phyloP scores from a whole-genome alignment of 2,113 vertebrate species.

The Callorhinus ursinus region DNA sequence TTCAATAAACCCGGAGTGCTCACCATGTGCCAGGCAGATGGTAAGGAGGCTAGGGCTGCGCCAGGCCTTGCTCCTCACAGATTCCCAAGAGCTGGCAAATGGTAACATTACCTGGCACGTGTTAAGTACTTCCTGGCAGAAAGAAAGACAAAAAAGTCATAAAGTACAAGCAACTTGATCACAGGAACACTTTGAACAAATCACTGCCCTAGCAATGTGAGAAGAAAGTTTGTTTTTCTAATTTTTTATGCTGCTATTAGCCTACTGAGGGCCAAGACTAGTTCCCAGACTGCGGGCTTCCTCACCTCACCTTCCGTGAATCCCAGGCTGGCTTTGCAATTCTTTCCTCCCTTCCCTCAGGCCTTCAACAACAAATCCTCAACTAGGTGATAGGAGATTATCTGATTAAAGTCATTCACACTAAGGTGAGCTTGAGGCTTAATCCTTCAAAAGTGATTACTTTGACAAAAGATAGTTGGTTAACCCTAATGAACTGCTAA shows the following conservation, averaged over 20 bases:
- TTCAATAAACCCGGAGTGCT: neutral
- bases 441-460: constrained; percentile 50
- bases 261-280: neutral
- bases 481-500: constrained; percentile 54
- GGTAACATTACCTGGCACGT: neutral
- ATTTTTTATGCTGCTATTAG: neutral
- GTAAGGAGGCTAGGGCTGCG: neutral
- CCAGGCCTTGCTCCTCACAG: neutral
- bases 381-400: constrained; percentile 57
- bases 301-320: neutral
- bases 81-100: neutral
- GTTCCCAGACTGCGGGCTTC: neutral
- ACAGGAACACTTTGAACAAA: neutral
- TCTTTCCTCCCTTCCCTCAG: neutral
- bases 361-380: constrained; percentile 29
- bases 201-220: neutral
- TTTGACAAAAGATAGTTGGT: constrained; percentile 58
- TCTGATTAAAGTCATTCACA: constrained; percentile 71
- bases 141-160: neutral
- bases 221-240: neutral
- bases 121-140: neutral
- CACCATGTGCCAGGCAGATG: neutral
- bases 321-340: neutral
- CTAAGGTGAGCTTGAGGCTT: constrained; percentile 50
- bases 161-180: neutral